These are phyloP conservation scores for Hyaena hyaena DNA, from an alignment of 2,113 vertebrate genomes.

Conservation along the genomic window DNA sequence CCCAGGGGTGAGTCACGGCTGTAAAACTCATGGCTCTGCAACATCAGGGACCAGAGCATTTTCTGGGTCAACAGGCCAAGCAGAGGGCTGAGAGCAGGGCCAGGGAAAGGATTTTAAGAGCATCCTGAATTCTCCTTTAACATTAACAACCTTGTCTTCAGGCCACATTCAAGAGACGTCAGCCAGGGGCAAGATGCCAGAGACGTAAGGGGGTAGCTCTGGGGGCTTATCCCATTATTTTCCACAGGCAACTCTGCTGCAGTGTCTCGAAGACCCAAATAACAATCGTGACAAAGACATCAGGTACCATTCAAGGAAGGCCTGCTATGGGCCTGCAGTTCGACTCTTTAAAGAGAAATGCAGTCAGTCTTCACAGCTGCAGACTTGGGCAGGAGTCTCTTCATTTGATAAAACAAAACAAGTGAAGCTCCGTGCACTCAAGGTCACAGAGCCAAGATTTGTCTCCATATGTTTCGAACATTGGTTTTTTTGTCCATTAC, in stretches of 20 bases:
- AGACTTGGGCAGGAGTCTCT: background rate
- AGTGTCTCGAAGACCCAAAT: background rate
- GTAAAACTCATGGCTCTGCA: background rate
- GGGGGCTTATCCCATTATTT: background rate
- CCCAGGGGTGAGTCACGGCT: background rate
- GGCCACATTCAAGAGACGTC: background rate
- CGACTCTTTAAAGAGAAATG: background rate
- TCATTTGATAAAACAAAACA: background rate
- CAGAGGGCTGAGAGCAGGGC: background rate
- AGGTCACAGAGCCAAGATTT: background rate
- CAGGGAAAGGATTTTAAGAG: background rate
- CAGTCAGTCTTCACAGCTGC: background rate
- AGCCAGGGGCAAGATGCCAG: background rate
- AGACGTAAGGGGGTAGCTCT: too few species aligned
- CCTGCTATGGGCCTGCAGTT: background rate
- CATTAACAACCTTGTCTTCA: background rate
- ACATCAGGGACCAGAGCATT: background rate
- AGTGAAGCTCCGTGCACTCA: background rate
- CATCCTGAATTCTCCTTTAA: background rate
- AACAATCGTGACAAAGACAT: background rate
- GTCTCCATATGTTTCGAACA: background rate
- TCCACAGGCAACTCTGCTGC: fast-evolving
- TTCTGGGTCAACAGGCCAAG: background rate
- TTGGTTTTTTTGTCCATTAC: background rate
- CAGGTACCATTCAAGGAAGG: background rate